Percentiles rank a stretch among this genome's conserved stretches.
Evolutionary conservation across 2,888 invertebrate species (phyloP).

Genomic region (Sinodicranocentrus sp.): DNA sequence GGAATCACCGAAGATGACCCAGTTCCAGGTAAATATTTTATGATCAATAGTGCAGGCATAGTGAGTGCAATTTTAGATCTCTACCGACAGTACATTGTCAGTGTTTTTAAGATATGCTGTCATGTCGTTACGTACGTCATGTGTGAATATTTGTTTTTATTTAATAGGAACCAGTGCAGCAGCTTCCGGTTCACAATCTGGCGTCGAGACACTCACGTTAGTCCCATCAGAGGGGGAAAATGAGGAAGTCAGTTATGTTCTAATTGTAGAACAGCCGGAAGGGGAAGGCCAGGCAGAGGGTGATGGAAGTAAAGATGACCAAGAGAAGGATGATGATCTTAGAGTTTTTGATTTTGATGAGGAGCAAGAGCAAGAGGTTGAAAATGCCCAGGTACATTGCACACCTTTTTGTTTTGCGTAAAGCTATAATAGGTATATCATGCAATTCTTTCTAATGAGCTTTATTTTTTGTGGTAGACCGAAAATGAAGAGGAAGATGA

Average conservation of each 20-base stretch:
- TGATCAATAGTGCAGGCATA: too few species aligned
- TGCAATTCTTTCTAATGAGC: background rate
- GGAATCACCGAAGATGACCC: conserved; percentile 35
- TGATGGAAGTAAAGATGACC: conserved; percentile 77
- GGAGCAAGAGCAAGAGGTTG: conserved; percentile 81
- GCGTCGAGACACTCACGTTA: conserved; percentile 84
- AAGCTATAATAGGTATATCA: background rate
- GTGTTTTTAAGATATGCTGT: too few species aligned
- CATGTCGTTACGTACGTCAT: too few species aligned
- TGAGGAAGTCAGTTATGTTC: conserved; percentile 91
- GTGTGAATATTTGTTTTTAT: too few species aligned
- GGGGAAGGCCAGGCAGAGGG: conserved; percentile 80
- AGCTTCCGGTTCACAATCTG: background rate
- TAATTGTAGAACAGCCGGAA: conserved; percentile 89
- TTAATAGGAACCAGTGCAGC: background rate
- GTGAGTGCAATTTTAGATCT: too few species aligned
- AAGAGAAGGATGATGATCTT: conserved; percentile 82
- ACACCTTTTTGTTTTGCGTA: background rate
- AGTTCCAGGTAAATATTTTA: background rate
- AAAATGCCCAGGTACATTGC: conserved; percentile 78
- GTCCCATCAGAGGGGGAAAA: conserved; percentile 88
- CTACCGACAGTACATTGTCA: too few species aligned
- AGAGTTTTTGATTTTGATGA: conserved; percentile 88
- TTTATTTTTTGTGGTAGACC: conserved; percentile 61
- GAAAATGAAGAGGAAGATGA: conserved; percentile 77